Evolutionary conservation across 2,888 invertebrate species (phyloP), one percentile per base, ranked within the genome.

Genomic region (Cecidostiba fungosa): DNA sequence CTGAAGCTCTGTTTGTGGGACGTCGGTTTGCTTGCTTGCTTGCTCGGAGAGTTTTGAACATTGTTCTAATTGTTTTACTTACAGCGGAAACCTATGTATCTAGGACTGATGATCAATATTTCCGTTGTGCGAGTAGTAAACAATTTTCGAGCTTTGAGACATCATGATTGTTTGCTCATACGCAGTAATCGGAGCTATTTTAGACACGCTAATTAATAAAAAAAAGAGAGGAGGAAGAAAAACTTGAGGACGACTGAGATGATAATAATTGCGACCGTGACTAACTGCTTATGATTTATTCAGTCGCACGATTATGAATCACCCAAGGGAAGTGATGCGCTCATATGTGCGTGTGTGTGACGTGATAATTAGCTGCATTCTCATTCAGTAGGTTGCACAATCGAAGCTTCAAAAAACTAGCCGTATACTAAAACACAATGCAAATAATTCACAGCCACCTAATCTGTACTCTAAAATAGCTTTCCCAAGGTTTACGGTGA

Each of bases 231-330:
- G 32, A 16, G 8, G 10, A 47, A 16, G 26, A 29, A 47, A 50
- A 50, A 29, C 26, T 50, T 50, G 29, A 26, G n/a, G n/a, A n/a
- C n/a, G 36, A 47, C 16, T 10, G 43, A 47, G 19, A 26, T 32
- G 32, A 76, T 32, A 47, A 50, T 43, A 43, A 72, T 72, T 43
- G 70, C 43, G 10, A 3, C 26, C n/a, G 36, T 79, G 84, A 79
- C 79, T 84, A 79, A 84, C 32, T 39, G 26, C 16, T 74, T 79
- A 54, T 50, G 47, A 79, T 84, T 76, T 69, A 80, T 76, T 84
- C 84, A 74, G 10, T 26, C 50, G 62, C 50, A 36, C n/a, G n/a
- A 72, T 29, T 54, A 73, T 66, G 74, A 84, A 80, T 84, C 84
- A 84, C 3, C 66, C 66, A 12, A n/a, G 29, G n/a, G 66, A 78